phyloP scores from a whole-genome alignment of 2,888 invertebrate genomes.

The Trichopria drosophilae region DNA sequence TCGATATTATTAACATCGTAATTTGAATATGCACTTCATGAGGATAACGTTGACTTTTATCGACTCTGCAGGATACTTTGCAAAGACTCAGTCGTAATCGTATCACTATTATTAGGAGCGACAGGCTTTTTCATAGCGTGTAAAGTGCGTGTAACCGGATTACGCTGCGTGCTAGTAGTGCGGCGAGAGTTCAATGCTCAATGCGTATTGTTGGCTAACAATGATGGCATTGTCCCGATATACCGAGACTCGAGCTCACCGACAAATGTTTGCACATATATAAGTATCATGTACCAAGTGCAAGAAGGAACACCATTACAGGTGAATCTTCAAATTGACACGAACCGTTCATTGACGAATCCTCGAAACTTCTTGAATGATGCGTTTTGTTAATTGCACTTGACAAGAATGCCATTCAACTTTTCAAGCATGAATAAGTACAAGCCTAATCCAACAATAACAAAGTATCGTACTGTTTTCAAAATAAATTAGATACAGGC shows the following conservation, averaged over 20 bases:
- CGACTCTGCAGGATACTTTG: too few relatives aligned
- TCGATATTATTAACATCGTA: too few relatives aligned
- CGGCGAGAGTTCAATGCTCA: conserved; percentile 40
- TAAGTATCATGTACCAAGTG: conserved; percentile 9
- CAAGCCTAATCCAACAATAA: too few relatives aligned
- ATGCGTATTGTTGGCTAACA: conserved; percentile 42
- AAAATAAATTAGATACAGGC: too few relatives aligned
- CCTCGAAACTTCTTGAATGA: conserved; percentile 11
- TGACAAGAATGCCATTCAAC: too few relatives aligned
- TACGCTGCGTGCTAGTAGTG: conserved; percentile 24
- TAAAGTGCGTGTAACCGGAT: conserved; percentile 46
- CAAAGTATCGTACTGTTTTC: too few relatives aligned
- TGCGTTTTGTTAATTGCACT: too few relatives aligned
- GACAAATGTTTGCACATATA: not conserved
- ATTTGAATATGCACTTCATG: too few relatives aligned
- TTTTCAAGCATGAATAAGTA: too few relatives aligned
- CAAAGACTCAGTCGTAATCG: too few relatives aligned
- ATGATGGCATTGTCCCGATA: conserved; percentile 39
- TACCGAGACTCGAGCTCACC: too few relatives aligned
- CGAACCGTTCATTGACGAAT: conserved; percentile 6
- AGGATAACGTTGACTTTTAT: too few relatives aligned
- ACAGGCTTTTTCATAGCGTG: conserved; percentile 40
- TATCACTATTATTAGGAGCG: conserved; percentile 40
- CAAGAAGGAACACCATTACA: conserved; percentile 16
- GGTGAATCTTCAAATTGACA: conserved; percentile 27